Percentiles rank a stretch among this genome's conserved stretches.
phyloP scores from a whole-genome alignment of 2,113 vertebrate species.

The Turnix velox region DNA sequence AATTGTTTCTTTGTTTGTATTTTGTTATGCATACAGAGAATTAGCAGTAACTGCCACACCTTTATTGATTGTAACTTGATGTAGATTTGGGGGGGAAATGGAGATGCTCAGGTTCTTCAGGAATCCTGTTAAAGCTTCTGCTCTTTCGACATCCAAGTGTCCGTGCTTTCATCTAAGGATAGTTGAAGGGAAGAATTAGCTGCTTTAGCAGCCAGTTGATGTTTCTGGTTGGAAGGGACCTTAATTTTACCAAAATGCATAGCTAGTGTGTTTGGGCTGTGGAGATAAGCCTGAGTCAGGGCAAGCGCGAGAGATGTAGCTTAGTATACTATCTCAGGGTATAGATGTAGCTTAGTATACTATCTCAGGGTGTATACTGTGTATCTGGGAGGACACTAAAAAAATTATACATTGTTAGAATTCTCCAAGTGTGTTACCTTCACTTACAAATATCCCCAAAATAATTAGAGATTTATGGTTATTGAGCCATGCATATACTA shows the following conservation, averaged over 20 bases:
- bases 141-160: background rate
- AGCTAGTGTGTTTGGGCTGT: background rate
- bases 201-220: background rate
- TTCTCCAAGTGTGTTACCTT: background rate
- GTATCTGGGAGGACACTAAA: background rate
- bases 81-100: background rate
- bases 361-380: background rate
- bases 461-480: background rate
- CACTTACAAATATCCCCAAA: background rate
- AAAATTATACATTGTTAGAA: background rate
- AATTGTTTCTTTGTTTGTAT: background rate
- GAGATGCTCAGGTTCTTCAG: background rate
- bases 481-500: rapidly evolving
- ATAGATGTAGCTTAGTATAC: background rate
- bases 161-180: background rate
- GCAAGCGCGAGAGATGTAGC: background rate
- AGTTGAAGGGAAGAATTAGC: background rate
- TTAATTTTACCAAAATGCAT: background rate
- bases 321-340: background rate
- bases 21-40: background rate
- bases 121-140: background rate
- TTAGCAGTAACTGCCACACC: background rate
- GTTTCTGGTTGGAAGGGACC: no score
- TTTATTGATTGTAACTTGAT: background rate
- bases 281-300: background rate